Conservation (phyloP, 2,888 invertebrate species). For the Epicampocera succincta region DNA sequence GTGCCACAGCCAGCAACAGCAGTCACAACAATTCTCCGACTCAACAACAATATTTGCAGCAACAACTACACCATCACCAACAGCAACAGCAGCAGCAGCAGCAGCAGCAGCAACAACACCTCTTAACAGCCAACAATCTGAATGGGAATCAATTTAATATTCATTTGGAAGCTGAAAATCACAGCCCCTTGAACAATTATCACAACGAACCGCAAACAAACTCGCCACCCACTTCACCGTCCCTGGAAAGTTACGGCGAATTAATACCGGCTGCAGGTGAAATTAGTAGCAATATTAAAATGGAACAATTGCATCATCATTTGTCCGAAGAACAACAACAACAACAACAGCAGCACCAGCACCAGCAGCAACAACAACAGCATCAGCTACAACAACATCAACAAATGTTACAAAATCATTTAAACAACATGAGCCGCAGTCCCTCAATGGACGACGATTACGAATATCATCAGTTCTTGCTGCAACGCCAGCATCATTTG, state of each 20-base stretch:
- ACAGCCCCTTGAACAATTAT: conserved; percentile 68
- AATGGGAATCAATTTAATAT: conserved; percentile 53
- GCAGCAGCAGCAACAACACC: conserved; percentile 32
- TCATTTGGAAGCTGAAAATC: conserved; percentile 40
- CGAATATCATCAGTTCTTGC: conserved; percentile 72
- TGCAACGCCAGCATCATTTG: conserved; percentile 72
- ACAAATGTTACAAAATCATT: conserved; percentile 74
- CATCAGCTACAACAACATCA: conserved; percentile 74
- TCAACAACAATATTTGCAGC: conserved; percentile 72
- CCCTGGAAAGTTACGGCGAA: conserved; percentile 66
- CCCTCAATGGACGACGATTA: conserved; percentile 80
- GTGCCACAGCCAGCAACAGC: conserved; percentile 72
- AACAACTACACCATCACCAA: conserved; percentile 70
- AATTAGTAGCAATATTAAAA: conserved; percentile 70
- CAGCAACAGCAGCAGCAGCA: conserved; percentile 52
- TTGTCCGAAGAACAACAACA: conserved; percentile 70
- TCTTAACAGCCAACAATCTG: conserved; percentile 45
- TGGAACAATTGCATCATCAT: conserved; percentile 74
- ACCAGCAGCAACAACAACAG: conserved; percentile 71
- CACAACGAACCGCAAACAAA: conserved; percentile 59
- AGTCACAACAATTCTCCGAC: conserved; percentile 72
- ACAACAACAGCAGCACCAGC: conserved; percentile 73
- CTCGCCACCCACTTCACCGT: conserved; percentile 66
- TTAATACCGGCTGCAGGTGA: conserved; percentile 67
- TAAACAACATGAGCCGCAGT: conserved; percentile 76